Base-by-base conservation (phyloP, 2,113 vertebrate species). In the Nannobrachium achirus region DNA sequence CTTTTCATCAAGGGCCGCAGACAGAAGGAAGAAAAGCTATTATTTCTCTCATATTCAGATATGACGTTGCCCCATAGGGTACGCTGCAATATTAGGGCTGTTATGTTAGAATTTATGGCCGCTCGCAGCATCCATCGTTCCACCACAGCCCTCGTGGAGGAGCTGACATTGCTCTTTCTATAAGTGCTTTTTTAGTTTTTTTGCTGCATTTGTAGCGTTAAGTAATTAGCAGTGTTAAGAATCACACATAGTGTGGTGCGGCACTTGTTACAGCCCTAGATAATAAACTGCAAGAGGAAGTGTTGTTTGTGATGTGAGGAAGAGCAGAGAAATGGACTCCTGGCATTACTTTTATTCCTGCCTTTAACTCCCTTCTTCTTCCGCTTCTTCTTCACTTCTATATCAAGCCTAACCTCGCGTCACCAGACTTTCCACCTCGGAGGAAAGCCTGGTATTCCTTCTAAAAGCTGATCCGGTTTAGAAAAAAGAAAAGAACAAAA, bases 1-100 rank as follows among this genome's bases (percentile, higher is more conserved):
- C 74, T 89, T 91, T 91, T 93, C 88, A 91, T 93, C 90, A 92
- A 89, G 80, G 86, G 71, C 44, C 6, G 75, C 80, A 82, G 85
- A 89, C 86, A 83, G 87, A 88, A 79, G 85, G 82, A 87, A 84
- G 79, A 79, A 85, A 88, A 86, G 81, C 90, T 79, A 89, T 91
- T 90, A 90, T 91, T 91, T 81, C 83, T 85, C 81, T 86, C 86
- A 82, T 83, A 86, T 89, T 87, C 84, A 81, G 80, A 89, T 76
- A 87, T 89, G 88, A 88, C 81, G 55, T 76, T 56, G 67, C 78
- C 62, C 78, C 72, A 33, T 81, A 76, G 25, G 6, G 25, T 2
- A 81, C 82, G 71, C 64, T 81, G 78, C 77, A 78, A 88, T 81
- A 86, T 83, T 76, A 70, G 68, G n/a, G 79, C 81, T 69, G 82